Percentiles rank a stretch among this genome's conserved stretches.
phyloP scores from a whole-genome alignment of 2,888 invertebrate species.

The Cryptosula pallasiana region DNA sequence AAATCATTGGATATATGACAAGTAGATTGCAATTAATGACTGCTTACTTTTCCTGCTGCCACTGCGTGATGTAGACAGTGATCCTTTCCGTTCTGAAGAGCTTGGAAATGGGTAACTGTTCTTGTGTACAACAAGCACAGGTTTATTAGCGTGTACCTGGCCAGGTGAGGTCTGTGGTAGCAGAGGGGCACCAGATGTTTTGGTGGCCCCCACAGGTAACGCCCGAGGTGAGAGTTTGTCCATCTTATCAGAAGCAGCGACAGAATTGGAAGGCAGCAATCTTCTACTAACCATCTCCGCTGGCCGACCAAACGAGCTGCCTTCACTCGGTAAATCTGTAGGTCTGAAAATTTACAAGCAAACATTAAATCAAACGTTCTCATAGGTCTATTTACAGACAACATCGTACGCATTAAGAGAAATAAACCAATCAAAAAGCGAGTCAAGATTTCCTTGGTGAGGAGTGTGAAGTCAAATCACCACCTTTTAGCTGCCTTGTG shows the following conservation, averaged over 20 bases:
- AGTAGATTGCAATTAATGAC: too few relatives aligned
- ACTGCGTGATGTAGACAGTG: background rate
- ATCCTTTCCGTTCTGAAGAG: background rate
- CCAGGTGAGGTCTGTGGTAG: background rate
- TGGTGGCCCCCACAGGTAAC: background rate
- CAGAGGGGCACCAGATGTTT: background rate
- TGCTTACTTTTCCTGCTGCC: conserved; percentile 23
- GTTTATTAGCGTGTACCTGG: conserved; percentile 4
- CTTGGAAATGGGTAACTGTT: background rate
- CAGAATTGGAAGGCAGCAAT: background rate
- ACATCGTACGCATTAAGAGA: too few relatives aligned
- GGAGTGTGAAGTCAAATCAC: too few relatives aligned
- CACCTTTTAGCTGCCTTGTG: too few relatives aligned
- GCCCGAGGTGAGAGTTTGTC: conserved; percentile 12
- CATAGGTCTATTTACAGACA: too few relatives aligned
- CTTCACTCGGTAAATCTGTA: background rate
- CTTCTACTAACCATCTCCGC: background rate
- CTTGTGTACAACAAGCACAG: conserved; percentile 17
- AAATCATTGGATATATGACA: too few relatives aligned
- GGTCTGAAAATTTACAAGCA: too few relatives aligned
- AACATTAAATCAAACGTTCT: too few relatives aligned
- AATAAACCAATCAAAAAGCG: too few relatives aligned
- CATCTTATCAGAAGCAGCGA: background rate
- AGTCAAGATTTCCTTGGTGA: too few relatives aligned
- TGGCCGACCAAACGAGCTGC: background rate